Evolutionary conservation across 2,888 invertebrate genomes (phyloP).

Genomic region (Drosophila nigritarsus): DNA sequence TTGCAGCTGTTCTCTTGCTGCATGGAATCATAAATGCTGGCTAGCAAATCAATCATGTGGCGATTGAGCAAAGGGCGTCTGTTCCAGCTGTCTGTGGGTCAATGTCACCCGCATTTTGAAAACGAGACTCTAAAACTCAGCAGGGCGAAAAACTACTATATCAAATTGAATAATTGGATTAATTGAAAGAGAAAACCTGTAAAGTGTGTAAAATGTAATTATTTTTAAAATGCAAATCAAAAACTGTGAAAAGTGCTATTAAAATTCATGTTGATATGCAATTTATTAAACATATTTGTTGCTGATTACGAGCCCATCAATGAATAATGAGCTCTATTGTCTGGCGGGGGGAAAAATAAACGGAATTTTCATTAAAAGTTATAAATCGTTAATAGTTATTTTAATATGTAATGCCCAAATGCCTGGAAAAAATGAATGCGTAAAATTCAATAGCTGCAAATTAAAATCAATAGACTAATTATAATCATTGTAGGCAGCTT

Average conservation of each 20-base stretch:
- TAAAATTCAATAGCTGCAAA: conserved; percentile 66
- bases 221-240: conserved; percentile 60
- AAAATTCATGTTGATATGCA: conserved; percentile 37
- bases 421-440: conserved; percentile 35
- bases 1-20: conserved; percentile 32
- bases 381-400: conserved; percentile 28
- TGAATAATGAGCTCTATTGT: conserved; percentile 56
- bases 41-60: conserved; percentile 54
- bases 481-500: conserved; percentile 44
- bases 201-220: conserved; percentile 50
- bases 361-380: conserved; percentile 27
- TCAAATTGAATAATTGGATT: conserved; percentile 59
- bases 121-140: conserved; percentile 13
- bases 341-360: conserved; percentile 18
- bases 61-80: background rate
- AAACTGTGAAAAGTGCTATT: conserved; percentile 22
- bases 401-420: conserved; percentile 49
- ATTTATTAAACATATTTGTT: conserved; percentile 43
- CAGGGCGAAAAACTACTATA: conserved; percentile 8
- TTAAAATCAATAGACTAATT: conserved; percentile 72
- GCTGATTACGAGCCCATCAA: conserved; percentile 64
- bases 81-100: conserved; percentile 29
- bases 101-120: conserved; percentile 53
- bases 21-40: conserved; percentile 28
- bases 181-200: conserved; percentile 45